Percentiles rank a stretch among this genome's conserved stretches.
phyloP scores from a whole-genome alignment of 2,113 vertebrate genomes.

The Pungitius pungitius region DNA sequence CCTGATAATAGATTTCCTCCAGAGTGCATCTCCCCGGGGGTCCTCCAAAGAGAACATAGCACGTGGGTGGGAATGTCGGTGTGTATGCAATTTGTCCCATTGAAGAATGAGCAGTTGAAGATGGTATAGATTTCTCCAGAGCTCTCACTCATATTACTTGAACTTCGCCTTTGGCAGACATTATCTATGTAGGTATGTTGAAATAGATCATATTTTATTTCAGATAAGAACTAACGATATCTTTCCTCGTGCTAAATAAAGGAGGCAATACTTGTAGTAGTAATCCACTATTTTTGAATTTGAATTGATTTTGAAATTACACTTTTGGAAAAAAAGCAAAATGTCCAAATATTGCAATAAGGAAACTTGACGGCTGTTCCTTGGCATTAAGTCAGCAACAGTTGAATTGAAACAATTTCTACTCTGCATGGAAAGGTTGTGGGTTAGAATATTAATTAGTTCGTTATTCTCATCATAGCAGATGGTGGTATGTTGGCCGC shows the following conservation, averaged over 20 bases:
- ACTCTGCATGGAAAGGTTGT: neutral
- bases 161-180: neutral
- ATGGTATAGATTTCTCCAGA: neutral
- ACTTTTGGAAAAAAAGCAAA: neutral
- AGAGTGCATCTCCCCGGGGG: constrained; percentile 43
- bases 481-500: neutral
- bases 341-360: neutral
- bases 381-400: neutral
- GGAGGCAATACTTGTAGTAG: neutral
- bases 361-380: neutral
- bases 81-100: neutral
- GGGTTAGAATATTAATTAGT: constrained; percentile 11
- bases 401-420: neutral
- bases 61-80: neutral
- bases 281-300: too few relatives aligned
- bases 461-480: neutral
- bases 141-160: neutral
- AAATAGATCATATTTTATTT: neutral
- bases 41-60: constrained; percentile 33
- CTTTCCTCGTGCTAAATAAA: neutral
- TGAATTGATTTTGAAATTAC: neutral
- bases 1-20: constrained; percentile 57
- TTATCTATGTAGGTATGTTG: neutral
- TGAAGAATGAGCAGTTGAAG: neutral
- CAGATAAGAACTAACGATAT: neutral